Evolutionary conservation across 1,140 invertebrate genomes (phyloP), one percentile per base, ranked within the genome.

Genomic region (Formica exsecta): DNA sequence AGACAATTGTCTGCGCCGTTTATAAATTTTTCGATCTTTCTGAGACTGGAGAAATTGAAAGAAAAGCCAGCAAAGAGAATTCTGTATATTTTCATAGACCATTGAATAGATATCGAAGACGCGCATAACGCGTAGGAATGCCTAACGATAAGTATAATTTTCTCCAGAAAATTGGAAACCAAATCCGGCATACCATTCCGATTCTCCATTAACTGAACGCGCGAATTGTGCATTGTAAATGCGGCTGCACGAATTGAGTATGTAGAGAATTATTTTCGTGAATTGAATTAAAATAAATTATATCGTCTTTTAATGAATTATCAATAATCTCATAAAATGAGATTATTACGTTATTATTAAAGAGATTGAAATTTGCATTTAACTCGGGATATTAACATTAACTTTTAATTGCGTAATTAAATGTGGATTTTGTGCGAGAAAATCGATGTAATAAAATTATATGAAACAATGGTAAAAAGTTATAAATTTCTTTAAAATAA

Each of bases 211-310:
- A 83, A 83, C 59, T 11, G 41, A 61, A 73, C 19, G 38, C 32
- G 68, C 68, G 61, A 83, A 83, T 74, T 83, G 68, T n/a, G n/a
- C 7, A 36, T 19, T 22, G 32, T 80, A 70, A 83, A 73, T n/a
- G 38, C 32, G 9, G 38, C 38, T 44, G 73, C 7, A 22, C 19
- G 25, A 44, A 44, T 65, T 41, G 61, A 32, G 6, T 64, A 29
- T 61, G 36, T 36, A 25, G 44, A 22, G 29, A 74, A 83, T 57
- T 41, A 59, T 41, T 83, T 83, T 83, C 32, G 38, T 59, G 36
- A 81, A 61, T 81, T 62, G n/a, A 59, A 81, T 81, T 81, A 59
- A 29, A 81, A 73, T 61, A 81, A 59, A 73, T 73, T 73, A 81
- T 9, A 81, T 19, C 4, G 38, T 51, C n/a, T 59, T 57, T 81